These are phyloP conservation scores for Petrocephalus microphthalmus DNA, from an alignment of 2,113 vertebrate genomes.

Conservation along the genomic window DNA sequence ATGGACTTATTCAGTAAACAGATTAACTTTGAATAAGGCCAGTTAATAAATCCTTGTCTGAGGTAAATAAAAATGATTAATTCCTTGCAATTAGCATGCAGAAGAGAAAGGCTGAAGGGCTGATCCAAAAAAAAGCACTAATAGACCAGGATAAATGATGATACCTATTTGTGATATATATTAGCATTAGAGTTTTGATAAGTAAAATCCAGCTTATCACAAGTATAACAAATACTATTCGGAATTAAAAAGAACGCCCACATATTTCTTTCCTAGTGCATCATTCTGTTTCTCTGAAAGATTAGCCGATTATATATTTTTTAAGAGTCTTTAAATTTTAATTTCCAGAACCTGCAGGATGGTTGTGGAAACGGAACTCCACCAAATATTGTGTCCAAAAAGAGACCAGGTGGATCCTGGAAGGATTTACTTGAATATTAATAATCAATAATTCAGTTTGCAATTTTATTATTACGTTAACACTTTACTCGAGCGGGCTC, in stretches of 20 bases:
- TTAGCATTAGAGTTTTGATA: slow-evolving; percentile 3
- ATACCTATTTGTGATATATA: background rate
- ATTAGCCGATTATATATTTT: background rate
- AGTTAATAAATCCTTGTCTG: background rate
- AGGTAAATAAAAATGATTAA: slow-evolving; percentile 5
- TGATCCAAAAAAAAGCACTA: background rate
- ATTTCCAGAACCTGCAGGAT: background rate
- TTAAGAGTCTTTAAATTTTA: background rate
- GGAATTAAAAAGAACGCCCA: background rate
- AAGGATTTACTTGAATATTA: background rate
- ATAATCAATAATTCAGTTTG: background rate
- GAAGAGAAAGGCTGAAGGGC: background rate
- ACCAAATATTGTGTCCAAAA: background rate
- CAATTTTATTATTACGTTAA: background rate
- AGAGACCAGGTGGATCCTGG: background rate
- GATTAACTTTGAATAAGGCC: background rate
- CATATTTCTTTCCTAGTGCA: background rate
- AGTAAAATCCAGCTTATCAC: background rate
- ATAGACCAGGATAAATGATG: background rate
- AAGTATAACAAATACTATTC: background rate
- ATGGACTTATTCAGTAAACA: background rate
- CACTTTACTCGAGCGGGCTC: no score
- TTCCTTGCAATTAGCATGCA: background rate
- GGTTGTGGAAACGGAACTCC: background rate
- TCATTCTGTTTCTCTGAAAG: background rate